Evolutionary conservation across 2,888 invertebrate species (phyloP), one percentile per base, ranked within the genome.

Genomic region (Dendrolimus houi): DNA sequence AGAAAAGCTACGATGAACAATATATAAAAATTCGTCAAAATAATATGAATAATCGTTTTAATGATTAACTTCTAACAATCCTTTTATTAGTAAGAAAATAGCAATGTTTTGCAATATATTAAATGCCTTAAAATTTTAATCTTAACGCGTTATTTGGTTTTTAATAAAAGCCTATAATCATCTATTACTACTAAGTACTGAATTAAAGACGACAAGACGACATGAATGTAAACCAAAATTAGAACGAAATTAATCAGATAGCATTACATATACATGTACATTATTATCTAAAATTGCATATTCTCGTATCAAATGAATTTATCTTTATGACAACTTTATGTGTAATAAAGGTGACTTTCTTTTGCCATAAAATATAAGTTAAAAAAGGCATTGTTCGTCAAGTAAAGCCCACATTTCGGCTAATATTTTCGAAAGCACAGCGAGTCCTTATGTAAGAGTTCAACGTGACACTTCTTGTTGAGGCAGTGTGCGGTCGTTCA

Each of bases 401-500:
- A 77, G 71, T 82, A 82, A 82, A 81, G 76, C 72, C 67, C 70
- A 78, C 83, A 81, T 79, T 68, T 72, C 72, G 80, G 79, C 83
- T 83, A 78, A 85, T 81, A 85, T 87, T 89, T 89, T 90, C 80
- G 89, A 90, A 90, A 90, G 89, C 87, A 86, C 80, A 73, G 62
- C 71, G 73, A 79, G 78, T 84, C 83, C 85, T 90, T 90, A 90
- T 85, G 88, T 88, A 90, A 90, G 83, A 89, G 89, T 89, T 90
- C 89, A 88, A 81, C 79, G 89, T 90, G 87, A 89, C 82, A 90
- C 89, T 89, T 90, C 62, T 73, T 64, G 73, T 66, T 71, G 69
- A 76, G 74, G 72, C 74, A 72, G 72, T 75, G 75, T 69, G 70
- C 71, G 77, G 69, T 73, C 79, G 83, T 84, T 78, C 81, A 78